A percentile compares a stretch with the other conserved stretches of the same genome.
Evolutionary conservation across 1,140 invertebrate genomes (phyloP).

Genomic region (Aphelinus certus): DNA sequence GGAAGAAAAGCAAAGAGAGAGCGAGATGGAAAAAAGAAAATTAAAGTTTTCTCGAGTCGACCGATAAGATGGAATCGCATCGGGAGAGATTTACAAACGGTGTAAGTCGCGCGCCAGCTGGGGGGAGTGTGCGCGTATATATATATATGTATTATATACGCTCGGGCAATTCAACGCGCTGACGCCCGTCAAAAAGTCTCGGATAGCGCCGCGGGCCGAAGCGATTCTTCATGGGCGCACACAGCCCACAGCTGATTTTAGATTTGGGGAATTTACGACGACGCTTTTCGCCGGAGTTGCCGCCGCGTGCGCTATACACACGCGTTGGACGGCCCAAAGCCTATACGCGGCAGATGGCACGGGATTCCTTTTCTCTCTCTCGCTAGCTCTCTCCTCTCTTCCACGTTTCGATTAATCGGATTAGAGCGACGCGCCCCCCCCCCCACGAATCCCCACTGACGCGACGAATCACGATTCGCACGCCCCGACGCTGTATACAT

Average conservation of each 20-base stretch:
- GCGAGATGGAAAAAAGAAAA: too few species aligned
- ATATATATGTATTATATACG: slow-evolving; percentile 30
- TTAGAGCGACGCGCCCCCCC: slow-evolving; percentile 42
- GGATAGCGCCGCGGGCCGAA: slow-evolving; percentile 28
- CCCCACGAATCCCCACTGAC: not conserved
- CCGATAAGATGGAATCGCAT: too few species aligned
- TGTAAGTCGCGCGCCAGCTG: too few species aligned
- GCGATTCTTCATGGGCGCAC: slow-evolving; percentile 48
- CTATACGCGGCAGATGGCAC: slow-evolving; percentile 48
- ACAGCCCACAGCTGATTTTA: slow-evolving; percentile 51
- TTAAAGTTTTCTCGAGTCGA: too few species aligned
- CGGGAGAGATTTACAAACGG: too few species aligned
- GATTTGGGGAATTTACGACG: slow-evolving; percentile 61
- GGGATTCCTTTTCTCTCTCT: slow-evolving; percentile 32
- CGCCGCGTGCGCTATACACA: not conserved
- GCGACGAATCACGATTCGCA: slow-evolving; percentile 28
- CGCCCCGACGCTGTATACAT: not conserved
- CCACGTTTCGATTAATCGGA: slow-evolving; percentile 59
- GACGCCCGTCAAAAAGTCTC: too few species aligned
- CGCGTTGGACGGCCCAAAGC: slow-evolving; percentile 16
- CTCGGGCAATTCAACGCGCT: too few species aligned
- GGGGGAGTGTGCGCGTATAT: slow-evolving; percentile 43
- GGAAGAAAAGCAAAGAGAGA: too few species aligned
- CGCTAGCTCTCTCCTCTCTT: too few species aligned
- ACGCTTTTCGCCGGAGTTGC: too few species aligned